Conservation (phyloP, 2,888 invertebrate species). For the Quadroppia sp. region DNA sequence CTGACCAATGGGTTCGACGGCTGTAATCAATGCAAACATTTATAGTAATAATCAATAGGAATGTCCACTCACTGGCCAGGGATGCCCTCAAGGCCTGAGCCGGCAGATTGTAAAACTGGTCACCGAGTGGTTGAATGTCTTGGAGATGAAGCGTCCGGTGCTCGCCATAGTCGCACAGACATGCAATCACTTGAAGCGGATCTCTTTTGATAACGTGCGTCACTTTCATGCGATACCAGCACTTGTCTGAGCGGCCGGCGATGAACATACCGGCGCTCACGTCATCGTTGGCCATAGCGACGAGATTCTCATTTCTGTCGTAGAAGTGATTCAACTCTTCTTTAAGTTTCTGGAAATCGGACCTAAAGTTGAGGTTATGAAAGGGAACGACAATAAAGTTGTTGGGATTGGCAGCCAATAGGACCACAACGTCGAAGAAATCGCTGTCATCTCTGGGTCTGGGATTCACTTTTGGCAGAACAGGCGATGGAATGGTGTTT, state of each 20-base stretch:
- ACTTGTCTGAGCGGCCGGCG: not conserved
- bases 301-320: conserved; percentile 9
- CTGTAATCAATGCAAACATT: not conserved
- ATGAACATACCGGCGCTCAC: not conserved
- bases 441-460: not conserved
- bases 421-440: conserved; percentile 27
- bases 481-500: conserved; percentile 17
- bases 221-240: conserved; percentile 4
- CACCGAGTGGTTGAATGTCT: conserved; percentile 26
- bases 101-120: not conserved
- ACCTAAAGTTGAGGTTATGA: not conserved
- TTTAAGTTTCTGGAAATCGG: not conserved
- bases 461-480: conserved; percentile 5
- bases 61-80: conserved; percentile 9
- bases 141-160: not conserved
- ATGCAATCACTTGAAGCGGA: not conserved
- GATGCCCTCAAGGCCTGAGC: conserved; percentile 23
- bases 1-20: not conserved
- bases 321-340: conserved; percentile 7
- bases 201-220: not conserved
- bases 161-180: conserved; percentile 32
- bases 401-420: not conserved
- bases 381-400: conserved; percentile 32
- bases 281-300: not conserved
- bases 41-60: not conserved